phyloP scores from a whole-genome alignment of 2,113 vertebrate genomes.

The Micromys minutus region DNA sequence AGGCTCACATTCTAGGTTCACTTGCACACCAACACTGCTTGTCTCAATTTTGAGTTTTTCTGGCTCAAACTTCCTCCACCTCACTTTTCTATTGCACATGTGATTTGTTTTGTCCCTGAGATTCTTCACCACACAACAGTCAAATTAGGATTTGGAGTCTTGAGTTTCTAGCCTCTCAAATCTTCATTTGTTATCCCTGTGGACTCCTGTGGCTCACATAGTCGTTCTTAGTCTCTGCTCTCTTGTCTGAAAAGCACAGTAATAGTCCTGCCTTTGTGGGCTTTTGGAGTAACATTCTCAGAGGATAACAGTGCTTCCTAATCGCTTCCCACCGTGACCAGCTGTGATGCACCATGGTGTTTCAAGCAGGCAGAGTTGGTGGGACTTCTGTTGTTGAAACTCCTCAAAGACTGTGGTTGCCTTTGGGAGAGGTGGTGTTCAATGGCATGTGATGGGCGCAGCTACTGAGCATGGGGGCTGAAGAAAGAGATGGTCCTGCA shows the following conservation, averaged over 20 bases:
- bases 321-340: not conserved
- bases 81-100: not conserved
- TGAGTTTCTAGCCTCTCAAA: not conserved
- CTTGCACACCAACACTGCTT: not conserved
- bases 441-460: too few relatives aligned
- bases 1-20: not conserved
- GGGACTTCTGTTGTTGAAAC: not conserved
- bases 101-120: not conserved
- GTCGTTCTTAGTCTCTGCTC: not conserved
- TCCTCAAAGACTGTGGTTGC: not conserved
- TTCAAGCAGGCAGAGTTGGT: not conserved
- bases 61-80: not conserved
- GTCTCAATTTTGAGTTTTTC: not conserved
- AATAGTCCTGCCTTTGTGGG: too few relatives aligned
- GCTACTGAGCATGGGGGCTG: too few relatives aligned
- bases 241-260: not conserved
- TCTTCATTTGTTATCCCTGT: not conserved
- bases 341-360: not conserved
- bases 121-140: not conserved
- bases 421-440: not conserved
- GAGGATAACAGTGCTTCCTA: not conserved
- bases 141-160: not conserved
- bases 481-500: too few relatives aligned
- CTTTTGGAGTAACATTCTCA: not conserved
- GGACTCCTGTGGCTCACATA: not conserved